A percentile compares a stretch with the other conserved stretches of the same genome.
phyloP scores from a whole-genome alignment of 2,888 invertebrate genomes.

The Idaea biselata region DNA sequence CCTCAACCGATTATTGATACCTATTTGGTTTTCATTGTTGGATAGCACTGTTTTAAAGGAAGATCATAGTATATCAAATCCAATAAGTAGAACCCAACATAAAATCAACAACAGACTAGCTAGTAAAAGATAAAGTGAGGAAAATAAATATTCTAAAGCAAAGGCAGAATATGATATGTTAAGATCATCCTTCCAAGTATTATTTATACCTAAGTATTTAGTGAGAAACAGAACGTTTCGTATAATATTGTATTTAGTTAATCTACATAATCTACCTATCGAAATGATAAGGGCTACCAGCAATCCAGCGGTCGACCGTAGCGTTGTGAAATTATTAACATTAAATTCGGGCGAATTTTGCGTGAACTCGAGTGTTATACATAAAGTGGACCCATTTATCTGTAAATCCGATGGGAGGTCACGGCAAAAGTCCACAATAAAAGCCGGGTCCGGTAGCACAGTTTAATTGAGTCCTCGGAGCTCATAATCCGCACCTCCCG shows the following conservation, averaged over 20 bases:
- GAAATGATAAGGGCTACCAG: background rate
- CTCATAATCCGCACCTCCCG: slow-evolving; percentile 73
- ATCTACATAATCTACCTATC: background rate
- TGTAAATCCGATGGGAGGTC: slow-evolving; percentile 73
- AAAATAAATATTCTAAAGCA: no score
- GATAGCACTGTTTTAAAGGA: no score
- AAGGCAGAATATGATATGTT: no score
- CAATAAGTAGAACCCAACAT: no score
- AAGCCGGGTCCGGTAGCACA: slow-evolving; percentile 74
- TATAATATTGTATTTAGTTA: background rate
- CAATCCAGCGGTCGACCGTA: slow-evolving; percentile 19
- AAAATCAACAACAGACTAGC: no score
- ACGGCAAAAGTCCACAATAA: slow-evolving; percentile 75
- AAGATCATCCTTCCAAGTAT: no score
- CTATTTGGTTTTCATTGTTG: no score
- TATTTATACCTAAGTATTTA: slow-evolving; percentile 3
- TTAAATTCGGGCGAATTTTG: slow-evolving; percentile 50
- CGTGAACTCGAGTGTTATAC: slow-evolving; percentile 50
- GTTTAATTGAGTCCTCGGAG: slow-evolving; percentile 80
- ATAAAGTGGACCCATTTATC: slow-evolving; percentile 73
- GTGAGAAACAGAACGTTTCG: slow-evolving; percentile 6
- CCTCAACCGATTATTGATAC: no score
- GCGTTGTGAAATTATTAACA: slow-evolving; percentile 50
- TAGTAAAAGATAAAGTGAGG: no score
- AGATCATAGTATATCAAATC: no score